Evolutionary conservation across 2,113 vertebrate species (phyloP), one percentile per base, ranked within the genome.

Genomic region (Thamnophis sirtalis): DNA sequence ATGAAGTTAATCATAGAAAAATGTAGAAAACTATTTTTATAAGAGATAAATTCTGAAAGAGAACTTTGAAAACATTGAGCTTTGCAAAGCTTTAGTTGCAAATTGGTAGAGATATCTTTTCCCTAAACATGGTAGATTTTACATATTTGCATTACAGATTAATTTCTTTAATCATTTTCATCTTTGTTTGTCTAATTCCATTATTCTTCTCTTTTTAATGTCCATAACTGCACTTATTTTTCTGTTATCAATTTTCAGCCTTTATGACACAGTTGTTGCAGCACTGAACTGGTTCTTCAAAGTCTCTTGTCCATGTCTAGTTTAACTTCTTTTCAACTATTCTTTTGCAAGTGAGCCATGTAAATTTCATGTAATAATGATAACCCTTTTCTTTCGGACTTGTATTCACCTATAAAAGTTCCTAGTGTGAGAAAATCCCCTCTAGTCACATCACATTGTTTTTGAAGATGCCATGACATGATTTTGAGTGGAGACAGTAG

Each of bases 321-420:
- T 91, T 93, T 95, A 95, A 94, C 85, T 19, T 43, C 26, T 80
- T 43, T 7, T 55, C 58, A 6, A 3, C 9, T 92, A 63, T 86
- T 22, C 50, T 8, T 80, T 93, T 89, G 56, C 48, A 94, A 95
- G 28, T 73, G 80, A 24, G 26, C 33, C 90, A 86, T 58, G 58
- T 55, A 51, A 43, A 88, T n/a, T 48, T 87, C 11, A 28, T 91
- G 15, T 19, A 92, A 88, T 53, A 24, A 33, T 15, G 11, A 22
- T 33, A 15, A 5, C 13, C 13, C n/a, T 89, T 21, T 55, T 87
- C 13, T 58, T 84, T 56, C 4, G 55, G 33, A 33, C 68, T 10
- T 33, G 8, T 58, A 73, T 91, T 89, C n/a, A 84, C 13, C 11
- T 13, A 50, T 68, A 89, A 22, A 3, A 4, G 26, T 15, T 48